Percentiles rank a stretch among this genome's conserved stretches.
phyloP scores from a whole-genome alignment of 2,113 vertebrate genomes.

The Psephotus haematonotus region DNA sequence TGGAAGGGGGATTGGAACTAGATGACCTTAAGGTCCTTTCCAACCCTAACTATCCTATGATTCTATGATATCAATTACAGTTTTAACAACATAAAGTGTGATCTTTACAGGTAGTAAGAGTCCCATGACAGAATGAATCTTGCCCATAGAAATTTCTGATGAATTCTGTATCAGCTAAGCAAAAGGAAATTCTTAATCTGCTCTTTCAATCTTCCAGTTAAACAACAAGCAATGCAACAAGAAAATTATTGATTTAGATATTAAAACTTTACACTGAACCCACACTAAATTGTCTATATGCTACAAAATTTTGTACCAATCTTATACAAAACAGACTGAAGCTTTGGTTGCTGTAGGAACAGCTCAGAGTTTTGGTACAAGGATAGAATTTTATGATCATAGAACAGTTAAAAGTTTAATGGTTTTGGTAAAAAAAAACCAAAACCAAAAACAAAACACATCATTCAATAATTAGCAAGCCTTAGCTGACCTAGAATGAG shows the following conservation, averaged over 20 bases:
- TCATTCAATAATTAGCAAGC: background rate
- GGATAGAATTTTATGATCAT: background rate
- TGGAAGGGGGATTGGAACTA: too few relatives aligned
- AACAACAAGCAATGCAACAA: background rate
- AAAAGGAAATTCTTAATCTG: background rate
- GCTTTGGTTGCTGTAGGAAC: background rate
- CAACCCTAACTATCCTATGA: too few relatives aligned
- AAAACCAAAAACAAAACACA: too few relatives aligned
- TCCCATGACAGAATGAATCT: background rate
- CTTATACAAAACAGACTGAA: background rate
- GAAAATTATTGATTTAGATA: background rate
- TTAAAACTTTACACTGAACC: background rate
- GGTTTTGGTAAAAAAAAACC: background rate
- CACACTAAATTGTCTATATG: background rate
- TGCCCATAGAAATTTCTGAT: background rate
- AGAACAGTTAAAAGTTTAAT: background rate
- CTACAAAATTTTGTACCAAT: background rate
- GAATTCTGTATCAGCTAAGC: background rate
- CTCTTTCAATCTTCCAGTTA: background rate
- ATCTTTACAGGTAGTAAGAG: fast-evolving
- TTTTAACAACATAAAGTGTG: background rate
- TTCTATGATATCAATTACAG: background rate
- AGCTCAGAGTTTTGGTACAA: background rate
- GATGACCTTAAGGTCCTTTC: too few relatives aligned
- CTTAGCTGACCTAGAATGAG: background rate